Conservation (phyloP, 2,113 vertebrate genomes). For the Procavia capensis region DNA sequence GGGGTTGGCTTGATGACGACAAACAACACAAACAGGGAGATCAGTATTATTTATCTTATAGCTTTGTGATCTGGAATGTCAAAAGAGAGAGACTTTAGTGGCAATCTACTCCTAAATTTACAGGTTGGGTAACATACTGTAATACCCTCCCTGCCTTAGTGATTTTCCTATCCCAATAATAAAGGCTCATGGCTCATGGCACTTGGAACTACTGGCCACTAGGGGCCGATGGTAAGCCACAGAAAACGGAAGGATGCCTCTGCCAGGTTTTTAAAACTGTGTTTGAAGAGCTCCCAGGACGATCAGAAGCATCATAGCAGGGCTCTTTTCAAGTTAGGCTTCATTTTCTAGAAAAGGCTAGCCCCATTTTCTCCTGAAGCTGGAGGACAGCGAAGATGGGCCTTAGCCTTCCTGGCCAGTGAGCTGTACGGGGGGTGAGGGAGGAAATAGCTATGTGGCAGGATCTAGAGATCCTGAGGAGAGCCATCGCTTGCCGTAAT, state of each 20-base stretch:
- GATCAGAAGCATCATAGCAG: slow-evolving; percentile 16
- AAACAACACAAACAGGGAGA: not conserved
- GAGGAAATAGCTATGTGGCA: not conserved
- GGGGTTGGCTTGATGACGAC: too few species aligned
- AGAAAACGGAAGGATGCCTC: not conserved
- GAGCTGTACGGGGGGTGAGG: not conserved
- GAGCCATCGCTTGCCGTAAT: not conserved
- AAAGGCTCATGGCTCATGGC: not conserved
- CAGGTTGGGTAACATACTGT: not conserved
- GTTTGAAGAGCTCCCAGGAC: not conserved
- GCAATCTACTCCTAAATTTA: not conserved
- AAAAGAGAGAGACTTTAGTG: not conserved
- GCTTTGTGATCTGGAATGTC: not conserved
- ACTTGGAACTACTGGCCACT: slow-evolving; percentile 67
- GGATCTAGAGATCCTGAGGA: not conserved
- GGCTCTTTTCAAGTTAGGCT: not conserved
- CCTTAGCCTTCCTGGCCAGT: not conserved
- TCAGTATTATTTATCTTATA: not conserved
- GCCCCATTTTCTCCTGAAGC: not conserved
- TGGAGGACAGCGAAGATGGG: not conserved
- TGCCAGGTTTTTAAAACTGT: not conserved
- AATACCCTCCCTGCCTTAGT: not conserved
- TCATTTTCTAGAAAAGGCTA: not conserved
- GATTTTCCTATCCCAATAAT: not conserved
- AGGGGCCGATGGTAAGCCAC: slow-evolving; percentile 82